Evolutionary conservation across 2,113 vertebrate species (phyloP).

Genomic region (Malaclemys terrapin): DNA sequence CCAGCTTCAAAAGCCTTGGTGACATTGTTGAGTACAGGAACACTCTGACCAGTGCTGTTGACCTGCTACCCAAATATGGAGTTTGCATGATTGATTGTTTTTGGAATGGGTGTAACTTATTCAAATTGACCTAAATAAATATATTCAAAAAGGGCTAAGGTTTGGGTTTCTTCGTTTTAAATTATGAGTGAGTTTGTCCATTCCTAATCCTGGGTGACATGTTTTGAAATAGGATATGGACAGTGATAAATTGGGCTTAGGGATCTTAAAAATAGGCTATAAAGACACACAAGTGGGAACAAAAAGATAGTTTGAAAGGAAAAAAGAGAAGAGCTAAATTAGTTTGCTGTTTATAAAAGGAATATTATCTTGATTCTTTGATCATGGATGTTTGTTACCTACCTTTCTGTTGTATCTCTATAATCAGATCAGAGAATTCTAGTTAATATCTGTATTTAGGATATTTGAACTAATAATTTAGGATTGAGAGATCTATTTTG

Average conservation of each 20-base stretch:
- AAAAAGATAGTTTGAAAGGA: not conserved
- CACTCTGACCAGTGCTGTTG: not conserved
- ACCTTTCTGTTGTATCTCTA: not conserved
- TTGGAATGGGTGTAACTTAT: not conserved
- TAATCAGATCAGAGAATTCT: slow-evolving; percentile 4
- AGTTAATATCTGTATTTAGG: not conserved
- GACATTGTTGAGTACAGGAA: not conserved
- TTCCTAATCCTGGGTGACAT: not conserved
- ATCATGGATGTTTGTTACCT: not conserved
- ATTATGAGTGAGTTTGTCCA: not conserved
- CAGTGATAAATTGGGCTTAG: not conserved
- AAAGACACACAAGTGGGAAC: not conserved
- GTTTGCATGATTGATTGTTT: not conserved
- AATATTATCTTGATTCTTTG: not conserved
- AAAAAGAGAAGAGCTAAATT: not conserved
- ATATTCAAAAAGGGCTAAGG: not conserved
- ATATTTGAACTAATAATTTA: not conserved
- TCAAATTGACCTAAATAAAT: not conserved
- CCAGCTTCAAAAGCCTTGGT: not conserved
- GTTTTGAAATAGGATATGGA: not conserved
- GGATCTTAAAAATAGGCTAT: not conserved
- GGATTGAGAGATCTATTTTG: not conserved
- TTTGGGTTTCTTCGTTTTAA: not conserved
- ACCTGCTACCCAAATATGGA: not conserved
- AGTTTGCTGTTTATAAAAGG: not conserved